These are phyloP conservation scores for Eidolon dupreanum DNA, from an alignment of 2,797 vertebrate genomes.

Conservation along the genomic window DNA sequence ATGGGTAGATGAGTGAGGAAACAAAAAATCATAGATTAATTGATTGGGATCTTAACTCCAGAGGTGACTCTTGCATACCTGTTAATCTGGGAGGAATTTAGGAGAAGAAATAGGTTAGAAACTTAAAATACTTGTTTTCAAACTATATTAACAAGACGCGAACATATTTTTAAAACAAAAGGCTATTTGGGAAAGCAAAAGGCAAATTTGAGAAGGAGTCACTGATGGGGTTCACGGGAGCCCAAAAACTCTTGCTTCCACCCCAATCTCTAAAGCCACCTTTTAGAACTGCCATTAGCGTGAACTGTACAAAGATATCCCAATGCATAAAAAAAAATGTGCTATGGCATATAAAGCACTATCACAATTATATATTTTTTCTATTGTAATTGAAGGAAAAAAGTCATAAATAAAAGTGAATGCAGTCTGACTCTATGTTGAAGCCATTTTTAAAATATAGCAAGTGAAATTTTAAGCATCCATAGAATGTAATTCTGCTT, in stretches of 20 bases:
- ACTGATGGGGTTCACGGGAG: background rate
- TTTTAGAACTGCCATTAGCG: background rate
- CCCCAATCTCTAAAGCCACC: background rate
- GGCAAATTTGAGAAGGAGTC: background rate
- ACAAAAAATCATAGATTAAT: background rate
- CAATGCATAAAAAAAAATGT: background rate
- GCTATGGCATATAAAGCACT: background rate
- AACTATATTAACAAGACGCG: background rate
- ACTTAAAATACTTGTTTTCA: background rate
- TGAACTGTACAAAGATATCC: background rate
- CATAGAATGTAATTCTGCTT: conserved; percentile 74
- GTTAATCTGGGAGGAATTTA: background rate
- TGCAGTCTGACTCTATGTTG: conserved; percentile 53
- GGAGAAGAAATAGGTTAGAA: background rate
- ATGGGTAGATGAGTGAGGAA: background rate
- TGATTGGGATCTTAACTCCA: background rate
- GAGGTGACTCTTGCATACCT: background rate
- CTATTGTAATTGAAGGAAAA: conserved; percentile 39
- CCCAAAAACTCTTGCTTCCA: background rate
- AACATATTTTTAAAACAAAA: background rate
- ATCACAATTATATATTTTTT: conserved; percentile 23
- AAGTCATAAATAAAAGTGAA: conserved; percentile 66
- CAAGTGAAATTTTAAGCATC: conserved; percentile 72
- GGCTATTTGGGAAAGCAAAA: background rate
- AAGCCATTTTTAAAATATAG: conserved; percentile 71